Base-by-base conservation (phyloP, 2,113 vertebrate species). In the Seriola aureovittata region DNA sequence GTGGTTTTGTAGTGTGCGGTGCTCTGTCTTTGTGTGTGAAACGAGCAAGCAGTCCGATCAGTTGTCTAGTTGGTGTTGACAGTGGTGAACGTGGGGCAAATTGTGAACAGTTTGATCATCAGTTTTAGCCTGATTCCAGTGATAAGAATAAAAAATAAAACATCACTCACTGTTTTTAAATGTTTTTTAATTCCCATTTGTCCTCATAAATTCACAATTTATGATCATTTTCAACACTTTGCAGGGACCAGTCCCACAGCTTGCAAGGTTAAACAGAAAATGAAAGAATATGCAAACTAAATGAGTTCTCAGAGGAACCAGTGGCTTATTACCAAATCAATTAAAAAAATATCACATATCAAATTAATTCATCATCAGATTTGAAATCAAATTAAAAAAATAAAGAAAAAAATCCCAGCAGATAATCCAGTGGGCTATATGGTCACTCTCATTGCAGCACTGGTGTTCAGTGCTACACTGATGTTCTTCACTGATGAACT, bases 291-390 rank as follows among this genome's bases (percentile, higher is more conserved):
- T 46, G 17, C n/a, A 16, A 23, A 23, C 46, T 64, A 64, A 85
- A 71, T 85, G 25, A 76, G 42, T 60, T 85, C 68, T 75, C 60
- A 67, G 32, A 75, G 60, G 66, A 82, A 52, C 25, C 19, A 23
- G 11, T 67, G 10, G 4, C 52, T 70, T 71, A 62, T 79, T 78
- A 79, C 50, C 4, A 44, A 86, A 76, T 76, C 69, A 85, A 67
- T 74, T 72, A 82, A 69, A 62, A 62, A 79, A 68, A 68, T 75
- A 60, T 71, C 42, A 76, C 54, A 64, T 42, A 44, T 78, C 14
- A 60, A 62, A 81, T 74, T 40, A 68, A 69, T 85, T 46, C n/a
- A 64, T 66, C 19, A 29, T 71, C 48, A 73, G 23, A 42, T 52
- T n/a, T 66, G 1, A 32, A 42, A 55, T 2, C 42, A 58, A 80